phyloP scores from a whole-genome alignment of 2,797 vertebrate genomes.

The Hippocampus kuda region DNA sequence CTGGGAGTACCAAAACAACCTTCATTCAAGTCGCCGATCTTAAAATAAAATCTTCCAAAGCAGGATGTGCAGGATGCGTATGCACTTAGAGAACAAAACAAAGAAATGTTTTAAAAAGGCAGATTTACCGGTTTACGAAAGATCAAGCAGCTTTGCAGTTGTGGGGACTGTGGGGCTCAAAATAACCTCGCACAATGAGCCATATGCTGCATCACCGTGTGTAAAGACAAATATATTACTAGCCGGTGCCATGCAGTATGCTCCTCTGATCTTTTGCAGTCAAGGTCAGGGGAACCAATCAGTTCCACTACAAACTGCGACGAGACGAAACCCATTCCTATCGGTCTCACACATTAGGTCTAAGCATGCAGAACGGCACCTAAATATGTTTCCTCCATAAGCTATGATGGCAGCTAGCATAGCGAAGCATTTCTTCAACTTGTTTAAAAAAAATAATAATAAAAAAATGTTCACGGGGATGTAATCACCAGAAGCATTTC shows the following conservation, averaged over 20 bases:
- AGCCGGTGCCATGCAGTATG: background rate
- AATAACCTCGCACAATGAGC: background rate
- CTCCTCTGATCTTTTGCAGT: background rate
- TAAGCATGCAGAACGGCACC: background rate
- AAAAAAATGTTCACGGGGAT: slow-evolving; percentile 40
- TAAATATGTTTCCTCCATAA: background rate
- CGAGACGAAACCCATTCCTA: background rate
- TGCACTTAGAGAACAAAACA: background rate
- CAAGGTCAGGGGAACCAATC: background rate
- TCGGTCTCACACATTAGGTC: background rate
- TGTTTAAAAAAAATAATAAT: slow-evolving; percentile 46
- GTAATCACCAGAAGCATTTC: slow-evolving; percentile 33
- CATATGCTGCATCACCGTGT: background rate
- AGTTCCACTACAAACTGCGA: background rate
- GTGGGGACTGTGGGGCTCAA: background rate
- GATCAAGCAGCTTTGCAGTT: background rate
- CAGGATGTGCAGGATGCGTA: background rate
- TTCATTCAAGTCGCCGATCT: background rate
- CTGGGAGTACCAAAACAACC: background rate
- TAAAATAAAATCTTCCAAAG: background rate
- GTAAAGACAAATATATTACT: slow-evolving; percentile 1
- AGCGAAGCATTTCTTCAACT: slow-evolving; percentile 34
- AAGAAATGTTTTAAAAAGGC: too few species aligned
- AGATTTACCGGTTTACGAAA: too few species aligned
- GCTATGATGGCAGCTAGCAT: slow-evolving; percentile 38